Evolutionary conservation across 2,797 vertebrate species (phyloP).

Genomic region (Pipistrellus pipistrellus): DNA sequence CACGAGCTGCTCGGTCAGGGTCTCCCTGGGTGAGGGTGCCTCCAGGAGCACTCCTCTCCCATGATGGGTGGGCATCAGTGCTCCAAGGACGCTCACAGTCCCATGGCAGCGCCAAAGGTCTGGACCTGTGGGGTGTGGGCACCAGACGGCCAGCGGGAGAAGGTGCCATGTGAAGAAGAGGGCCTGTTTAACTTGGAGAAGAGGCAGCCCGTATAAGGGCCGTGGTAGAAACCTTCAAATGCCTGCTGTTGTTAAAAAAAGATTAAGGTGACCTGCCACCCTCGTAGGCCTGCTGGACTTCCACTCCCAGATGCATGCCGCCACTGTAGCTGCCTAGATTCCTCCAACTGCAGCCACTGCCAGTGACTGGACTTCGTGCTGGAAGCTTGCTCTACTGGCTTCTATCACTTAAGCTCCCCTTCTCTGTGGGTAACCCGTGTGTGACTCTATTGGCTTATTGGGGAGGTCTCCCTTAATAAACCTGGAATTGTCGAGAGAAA

Average conservation of each 20-base stretch:
- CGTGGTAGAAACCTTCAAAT: background rate
- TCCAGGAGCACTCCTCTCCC: background rate
- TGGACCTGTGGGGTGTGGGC: fast-evolving
- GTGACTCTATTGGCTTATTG: background rate
- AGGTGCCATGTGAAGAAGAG: background rate
- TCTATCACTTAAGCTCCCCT: background rate
- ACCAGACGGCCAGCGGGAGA: background rate
- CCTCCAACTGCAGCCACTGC: background rate
- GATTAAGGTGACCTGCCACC: too few species aligned
- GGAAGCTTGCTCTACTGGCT: background rate
- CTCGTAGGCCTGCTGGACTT: background rate
- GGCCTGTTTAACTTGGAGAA: background rate
- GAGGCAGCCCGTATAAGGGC: background rate
- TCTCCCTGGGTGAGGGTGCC: background rate
- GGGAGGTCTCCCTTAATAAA: background rate
- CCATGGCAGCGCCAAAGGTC: background rate
- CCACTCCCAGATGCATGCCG: too few species aligned
- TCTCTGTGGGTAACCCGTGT: background rate
- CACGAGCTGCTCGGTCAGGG: background rate
- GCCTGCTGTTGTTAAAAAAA: background rate
- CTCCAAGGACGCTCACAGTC: background rate
- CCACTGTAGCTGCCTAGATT: background rate
- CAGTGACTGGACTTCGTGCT: background rate
- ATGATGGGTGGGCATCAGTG: fast-evolving
- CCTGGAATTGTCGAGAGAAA: background rate